These are phyloP conservation scores for Babylonia areolata DNA, from an alignment of 1,140 invertebrate species.

Conservation along the genomic window DNA sequence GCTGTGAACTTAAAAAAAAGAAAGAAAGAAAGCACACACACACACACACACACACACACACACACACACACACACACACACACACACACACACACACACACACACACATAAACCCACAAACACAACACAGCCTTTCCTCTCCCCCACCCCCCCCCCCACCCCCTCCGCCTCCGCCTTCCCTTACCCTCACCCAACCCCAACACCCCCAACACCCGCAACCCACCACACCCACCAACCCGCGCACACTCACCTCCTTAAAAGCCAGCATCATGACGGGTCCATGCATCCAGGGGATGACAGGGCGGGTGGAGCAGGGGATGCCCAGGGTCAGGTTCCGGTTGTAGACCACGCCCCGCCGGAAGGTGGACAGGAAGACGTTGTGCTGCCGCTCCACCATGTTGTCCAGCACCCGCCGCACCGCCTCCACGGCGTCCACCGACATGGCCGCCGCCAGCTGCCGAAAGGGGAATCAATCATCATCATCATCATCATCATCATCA, in stretches of 20 bases:
- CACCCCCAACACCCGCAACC: too few relatives aligned
- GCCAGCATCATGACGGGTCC: constrained; percentile 57
- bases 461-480: not conserved
- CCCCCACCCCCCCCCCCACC: too few relatives aligned
- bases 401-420: constrained; percentile 42
- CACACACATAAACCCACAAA: not conserved
- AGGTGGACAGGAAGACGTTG: constrained; percentile 61
- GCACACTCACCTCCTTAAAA: constrained; percentile 55
- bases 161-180: too few relatives aligned
- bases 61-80: not conserved
- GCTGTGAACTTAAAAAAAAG: too few relatives aligned
- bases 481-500: not conserved
- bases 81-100: not conserved
- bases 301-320: constrained; percentile 55
- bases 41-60: not conserved
- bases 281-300: constrained; percentile 62
- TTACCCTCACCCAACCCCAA: too few relatives aligned
- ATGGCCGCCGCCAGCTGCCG: constrained; percentile 54
- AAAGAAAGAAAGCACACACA: too few relatives aligned
- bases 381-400: constrained; percentile 45
- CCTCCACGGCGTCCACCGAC: constrained; percentile 45
- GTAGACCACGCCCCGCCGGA: constrained; percentile 61
- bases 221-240: not conserved
- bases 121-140: too few relatives aligned
- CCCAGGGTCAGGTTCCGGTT: constrained; percentile 62